Conservation (phyloP, 2,888 invertebrate species). For the Hemicrepidius hirtus region DNA sequence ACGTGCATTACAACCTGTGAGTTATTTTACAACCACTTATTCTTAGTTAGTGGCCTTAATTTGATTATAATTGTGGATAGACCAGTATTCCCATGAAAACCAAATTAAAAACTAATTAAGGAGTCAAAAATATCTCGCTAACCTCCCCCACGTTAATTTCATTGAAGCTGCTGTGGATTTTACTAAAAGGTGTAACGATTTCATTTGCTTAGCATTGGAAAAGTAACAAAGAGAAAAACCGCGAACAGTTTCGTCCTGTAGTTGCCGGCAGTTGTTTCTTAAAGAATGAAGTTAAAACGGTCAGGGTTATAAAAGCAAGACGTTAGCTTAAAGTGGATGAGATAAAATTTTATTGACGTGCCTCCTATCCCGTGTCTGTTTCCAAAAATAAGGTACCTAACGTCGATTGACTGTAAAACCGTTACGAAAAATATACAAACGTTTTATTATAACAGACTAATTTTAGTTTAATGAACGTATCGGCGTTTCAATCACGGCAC, state of each 20-base stretch:
- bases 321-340: constrained; percentile 31
- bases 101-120: constrained; percentile 51
- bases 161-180: constrained; percentile 24
- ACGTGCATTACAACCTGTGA: constrained; percentile 99
- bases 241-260: constrained; percentile 10
- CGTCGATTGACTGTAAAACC: constrained; percentile 13
- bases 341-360: constrained; percentile 34
- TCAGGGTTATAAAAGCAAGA: constrained; percentile 37
- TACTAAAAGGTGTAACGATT: constrained; percentile 20
- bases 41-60: constrained; percentile 51
- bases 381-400: constrained; percentile 14
- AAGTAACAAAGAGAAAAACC: constrained; percentile 9
- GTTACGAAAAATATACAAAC: constrained; percentile 1
- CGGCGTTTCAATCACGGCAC: constrained; percentile 14
- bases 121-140: constrained; percentile 36
- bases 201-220: not conserved
- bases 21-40: constrained; percentile 72
- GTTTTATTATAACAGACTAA: not conserved
- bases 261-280: constrained; percentile 9
- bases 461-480: constrained; percentile 1
- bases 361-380: constrained; percentile 22
- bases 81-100: constrained; percentile 43
- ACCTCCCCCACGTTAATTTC: constrained; percentile 27
- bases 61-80: constrained; percentile 53
- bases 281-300: constrained; percentile 28